Evolutionary conservation across 2,113 vertebrate species (phyloP), one percentile per base, ranked within the genome.

Genomic region (Galbula dea): DNA sequence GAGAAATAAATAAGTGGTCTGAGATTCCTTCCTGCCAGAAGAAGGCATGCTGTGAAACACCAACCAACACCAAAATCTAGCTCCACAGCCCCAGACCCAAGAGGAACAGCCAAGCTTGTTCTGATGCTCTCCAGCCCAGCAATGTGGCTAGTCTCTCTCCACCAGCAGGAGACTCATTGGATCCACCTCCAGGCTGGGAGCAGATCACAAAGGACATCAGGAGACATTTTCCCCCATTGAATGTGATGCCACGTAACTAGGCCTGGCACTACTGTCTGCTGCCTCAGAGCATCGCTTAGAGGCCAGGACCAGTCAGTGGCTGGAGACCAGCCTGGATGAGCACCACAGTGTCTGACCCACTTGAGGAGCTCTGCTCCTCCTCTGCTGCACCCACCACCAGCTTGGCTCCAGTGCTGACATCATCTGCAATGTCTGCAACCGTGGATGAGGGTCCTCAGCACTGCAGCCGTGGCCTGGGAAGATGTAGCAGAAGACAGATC

Each of bases 1-100:
- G 46, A 91, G 91, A 92, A 94, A 91, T 55, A 73, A 89, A 29
- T 43, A 52, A 69, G 23, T 0, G 0, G 39, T 4, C 54, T 89
- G 83, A 93, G 86, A 62, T 24, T 65, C 81, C 10, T 58, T 82
- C 49, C 73, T 0, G 0, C 10, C 0, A 0, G 41, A 39, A 93
- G 46, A 49, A 86, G 77, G 49, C 3, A 0, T 2, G 1, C 34
- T 5, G 32, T 6, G 4, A 73, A 83, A 57, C 4, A 37, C 63
- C 65, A 45, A 0, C 6, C 3, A 84, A 34, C 39, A 29, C 54
- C 4, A 0, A 83, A 77, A 54, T 18, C 1, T 3, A 49, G 32
- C 46, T 39, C 63, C n/a, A 7, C 0, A 0, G 49, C 39, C 22
- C 45, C 0, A 0, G 49, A 36, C 22, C 45, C 2, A 0, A 20